Base-by-base conservation (phyloP, 2,797 vertebrate genomes). In the Neostethus bicornis region DNA sequence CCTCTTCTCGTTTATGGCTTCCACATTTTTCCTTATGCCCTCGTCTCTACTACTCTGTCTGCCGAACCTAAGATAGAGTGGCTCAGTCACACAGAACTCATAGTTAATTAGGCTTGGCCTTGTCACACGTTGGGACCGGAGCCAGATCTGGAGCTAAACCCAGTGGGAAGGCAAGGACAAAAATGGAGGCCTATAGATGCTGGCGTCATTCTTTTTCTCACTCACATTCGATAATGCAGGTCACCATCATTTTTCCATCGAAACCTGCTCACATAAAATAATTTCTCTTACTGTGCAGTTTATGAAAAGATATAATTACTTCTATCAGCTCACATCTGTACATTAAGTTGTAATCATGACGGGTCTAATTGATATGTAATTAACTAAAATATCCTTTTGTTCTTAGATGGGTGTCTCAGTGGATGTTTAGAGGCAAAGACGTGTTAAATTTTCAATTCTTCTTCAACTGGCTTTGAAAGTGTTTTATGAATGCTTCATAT, bases 81-180 rank as follows among this genome's bases (percentile, higher is more conserved):
- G 77, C 75, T 80, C 75, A 55, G 73, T 86, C 66, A 39, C 75
- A 71, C 76, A 66, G 73, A 80, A 81, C 79, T 89, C 87, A 83
- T 73, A 78, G 76, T 87, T 90, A 88, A 87, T 87, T 89, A 87
- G 85, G 72, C 84, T 77, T 72, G 81, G 84, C 80, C 83, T 77
- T 78, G 81, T 89, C 86, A 77, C 85, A 83, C 75, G 55, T 58
- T 67, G 68, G 68, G 58, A 74, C 77, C 65, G 61, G 66, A 87
- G 82, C 73, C 69, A 62, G 79, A 80, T 68, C 66, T 80, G 64
- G 65, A 67, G 76, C 70, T 70, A 54, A 80, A 74, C 66, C 67
- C 83, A 68, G 86, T 80, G 71, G 83, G 86, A 75, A 80, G 67
- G 73, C 69, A 47, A 74, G 66, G 83, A 69, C 79, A 32, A 79